These are phyloP conservation scores for Laticauda laticaudata DNA, from an alignment of 2,113 vertebrate genomes.

Conservation along the genomic window DNA sequence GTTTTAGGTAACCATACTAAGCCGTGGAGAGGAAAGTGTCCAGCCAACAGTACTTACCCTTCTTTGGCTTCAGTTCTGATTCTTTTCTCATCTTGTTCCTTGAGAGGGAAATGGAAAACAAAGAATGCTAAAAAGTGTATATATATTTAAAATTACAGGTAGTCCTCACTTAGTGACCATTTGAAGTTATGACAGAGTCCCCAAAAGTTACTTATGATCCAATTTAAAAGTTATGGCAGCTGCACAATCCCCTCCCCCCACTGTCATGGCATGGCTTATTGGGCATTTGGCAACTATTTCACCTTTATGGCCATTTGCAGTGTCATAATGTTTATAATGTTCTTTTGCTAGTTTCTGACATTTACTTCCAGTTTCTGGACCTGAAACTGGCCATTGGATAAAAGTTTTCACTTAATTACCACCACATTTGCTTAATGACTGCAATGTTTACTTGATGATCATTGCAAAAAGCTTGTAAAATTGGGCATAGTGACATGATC, in stretches of 20 bases:
- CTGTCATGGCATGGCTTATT: background rate
- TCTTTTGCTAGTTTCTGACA: background rate
- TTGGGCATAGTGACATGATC: background rate
- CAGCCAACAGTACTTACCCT: conserved; percentile 66
- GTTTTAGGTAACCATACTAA: background rate
- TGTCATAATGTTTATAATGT: background rate
- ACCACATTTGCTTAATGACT: background rate
- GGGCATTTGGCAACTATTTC: background rate
- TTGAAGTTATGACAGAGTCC: background rate
- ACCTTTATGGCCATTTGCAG: background rate
- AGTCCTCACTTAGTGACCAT: background rate
- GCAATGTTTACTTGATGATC: background rate
- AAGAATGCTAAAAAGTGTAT: accelerated
- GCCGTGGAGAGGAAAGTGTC: background rate
- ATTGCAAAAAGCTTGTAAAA: background rate
- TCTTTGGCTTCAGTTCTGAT: conserved; percentile 79
- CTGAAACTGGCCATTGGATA: background rate
- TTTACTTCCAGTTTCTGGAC: background rate
- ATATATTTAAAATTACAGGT: background rate
- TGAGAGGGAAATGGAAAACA: background rate
- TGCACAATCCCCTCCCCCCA: background rate
- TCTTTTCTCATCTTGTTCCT: conserved; percentile 85
- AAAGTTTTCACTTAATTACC: background rate
- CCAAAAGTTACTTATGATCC: background rate
- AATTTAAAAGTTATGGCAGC: background rate